Conservation (phyloP, 2,113 vertebrate species). For the Callithrix jacchus region DNA sequence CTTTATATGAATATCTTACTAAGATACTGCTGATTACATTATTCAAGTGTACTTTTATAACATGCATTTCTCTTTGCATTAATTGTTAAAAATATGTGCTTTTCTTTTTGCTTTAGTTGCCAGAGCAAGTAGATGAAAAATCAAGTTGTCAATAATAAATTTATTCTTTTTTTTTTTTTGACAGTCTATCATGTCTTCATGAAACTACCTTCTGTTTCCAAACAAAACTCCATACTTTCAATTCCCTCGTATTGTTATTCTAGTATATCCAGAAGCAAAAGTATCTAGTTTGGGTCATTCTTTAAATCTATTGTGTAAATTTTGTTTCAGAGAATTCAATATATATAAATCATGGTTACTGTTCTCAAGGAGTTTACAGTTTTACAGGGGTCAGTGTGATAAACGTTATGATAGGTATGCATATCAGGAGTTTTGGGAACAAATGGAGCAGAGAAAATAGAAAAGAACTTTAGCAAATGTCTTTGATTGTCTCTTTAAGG, state of each 20-base stretch:
- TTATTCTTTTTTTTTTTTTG: neutral
- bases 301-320: neutral
- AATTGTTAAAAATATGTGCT: neutral
- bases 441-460: neutral
- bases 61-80: neutral
- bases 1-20: neutral
- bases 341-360: neutral
- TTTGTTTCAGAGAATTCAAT: neutral
- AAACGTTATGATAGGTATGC: neutral
- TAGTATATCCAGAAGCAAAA: neutral
- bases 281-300: neutral
- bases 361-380: neutral
- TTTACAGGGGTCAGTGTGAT: neutral
- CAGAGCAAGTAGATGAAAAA: neutral
- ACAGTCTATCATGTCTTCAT: neutral
- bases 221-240: neutral
- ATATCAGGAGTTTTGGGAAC: neutral
- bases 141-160: neutral
- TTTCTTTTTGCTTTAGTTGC: neutral
- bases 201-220: neutral
- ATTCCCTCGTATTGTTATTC: neutral
- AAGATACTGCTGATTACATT: neutral
- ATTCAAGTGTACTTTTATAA: neutral
- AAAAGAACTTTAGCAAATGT: neutral
- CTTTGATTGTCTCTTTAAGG: neutral